Base-by-base conservation (phyloP, 2,113 vertebrate genomes). In the Dicrurus megarhynchus region DNA sequence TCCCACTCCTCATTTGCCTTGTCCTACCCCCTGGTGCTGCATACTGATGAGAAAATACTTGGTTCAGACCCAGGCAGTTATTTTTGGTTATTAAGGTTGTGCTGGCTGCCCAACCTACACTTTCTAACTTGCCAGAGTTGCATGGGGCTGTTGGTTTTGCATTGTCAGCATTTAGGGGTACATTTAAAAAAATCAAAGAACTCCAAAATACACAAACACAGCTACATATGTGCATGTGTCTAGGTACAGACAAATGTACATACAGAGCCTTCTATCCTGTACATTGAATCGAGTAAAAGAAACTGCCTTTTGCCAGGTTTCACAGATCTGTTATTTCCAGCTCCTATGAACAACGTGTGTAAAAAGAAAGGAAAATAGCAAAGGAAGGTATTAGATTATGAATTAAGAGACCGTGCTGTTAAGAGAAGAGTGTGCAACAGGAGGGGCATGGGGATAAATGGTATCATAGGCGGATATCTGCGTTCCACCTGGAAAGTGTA, bases 41-140 rank as follows among this genome's bases (percentile, higher is more conserved):
- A 88, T 93, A 78, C 44, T 91, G 85, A 90, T 94, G 90, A 95
- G 90, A 88, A 96, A 96, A 94, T 86, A 70, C 42, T 94, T 94
- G 85, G 24, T 96, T 86, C 79, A 91, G 61, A 59, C 20, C 57
- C 79, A 87, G 57, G 47, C n/a, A 41, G 46, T 57, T 95, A 89
- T 91, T 96, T 96, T 80, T 89, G 44, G 69, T 93, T 87, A 61
- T 84, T 92, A 96, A 84, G 63, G 78, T 56, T 89, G 42, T 93
- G 55, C 73, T 78, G 52, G 50, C 82, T 84, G 84, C 59, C 70
- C 87, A 95, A 4, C 53, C 85, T 84, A 90, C 75, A 56, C 49
- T 81, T 85, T 94, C 50, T 68, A 59, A 67, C 47, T 95, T 63
- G 19, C 35, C 35, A 56, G 77, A 93, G 69, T 63, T 89, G 27